Conservation (phyloP, 1,140 invertebrate species). For the Listronotus oregonensis region DNA sequence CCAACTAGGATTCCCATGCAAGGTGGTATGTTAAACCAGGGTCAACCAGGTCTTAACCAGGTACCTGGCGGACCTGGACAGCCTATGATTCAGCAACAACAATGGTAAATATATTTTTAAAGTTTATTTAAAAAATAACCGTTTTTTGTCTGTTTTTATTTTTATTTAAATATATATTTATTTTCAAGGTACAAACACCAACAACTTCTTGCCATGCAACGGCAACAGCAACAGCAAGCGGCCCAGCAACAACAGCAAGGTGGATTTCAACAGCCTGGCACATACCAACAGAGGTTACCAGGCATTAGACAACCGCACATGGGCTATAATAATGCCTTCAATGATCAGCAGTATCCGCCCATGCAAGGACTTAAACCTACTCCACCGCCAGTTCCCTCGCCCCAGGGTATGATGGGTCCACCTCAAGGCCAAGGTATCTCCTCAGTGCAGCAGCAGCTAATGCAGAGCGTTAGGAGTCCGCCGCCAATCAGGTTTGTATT, state of each 20-base stretch:
- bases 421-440: constrained; percentile 63
- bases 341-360: constrained; percentile 54
- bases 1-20: constrained; percentile 53
- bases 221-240: constrained; percentile 50
- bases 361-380: constrained; percentile 66
- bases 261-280: constrained; percentile 53
- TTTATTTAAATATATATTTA: neutral
- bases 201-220: constrained; percentile 60
- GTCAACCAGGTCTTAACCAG: constrained; percentile 53
- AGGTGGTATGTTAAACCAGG: constrained; percentile 58
- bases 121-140: neutral
- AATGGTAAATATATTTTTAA: constrained; percentile 51
- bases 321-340: constrained; percentile 55
- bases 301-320: constrained; percentile 56
- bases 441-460: constrained; percentile 66
- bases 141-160: constrained; percentile 36
- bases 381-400: constrained; percentile 69
- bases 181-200: constrained; percentile 61
- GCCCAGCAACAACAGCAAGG: constrained; percentile 56
- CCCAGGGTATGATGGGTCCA: constrained; percentile 77
- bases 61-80: constrained; percentile 57
- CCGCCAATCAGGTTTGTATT: constrained; percentile 65
- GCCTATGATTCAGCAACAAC: constrained; percentile 54
- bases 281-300: constrained; percentile 55
- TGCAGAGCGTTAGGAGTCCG: constrained; percentile 78